Percentiles rank a stretch among this genome's conserved stretches.
These are phyloP conservation scores for Eurypyga helias DNA, from an alignment of 2,113 vertebrate species.

Conservation along the genomic window DNA sequence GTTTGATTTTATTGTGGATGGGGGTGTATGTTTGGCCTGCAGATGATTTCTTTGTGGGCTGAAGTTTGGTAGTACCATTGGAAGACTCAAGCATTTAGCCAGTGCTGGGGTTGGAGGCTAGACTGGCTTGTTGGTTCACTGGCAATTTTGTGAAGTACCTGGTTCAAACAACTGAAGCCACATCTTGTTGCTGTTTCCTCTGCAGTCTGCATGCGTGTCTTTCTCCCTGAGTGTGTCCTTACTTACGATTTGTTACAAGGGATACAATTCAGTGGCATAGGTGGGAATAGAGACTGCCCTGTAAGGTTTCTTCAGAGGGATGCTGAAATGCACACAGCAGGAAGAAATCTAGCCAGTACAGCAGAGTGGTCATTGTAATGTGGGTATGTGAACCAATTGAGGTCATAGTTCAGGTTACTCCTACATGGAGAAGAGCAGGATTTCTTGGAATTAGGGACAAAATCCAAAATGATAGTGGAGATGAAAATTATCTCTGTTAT, in stretches of 20 bases:
- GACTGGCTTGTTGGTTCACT: neutral
- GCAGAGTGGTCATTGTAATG: neutral
- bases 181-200: neutral
- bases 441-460: neutral
- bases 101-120: neutral
- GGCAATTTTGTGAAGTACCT: neutral
- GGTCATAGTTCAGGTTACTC: neutral
- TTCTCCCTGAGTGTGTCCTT: neutral
- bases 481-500: neutral
- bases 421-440: neutral
- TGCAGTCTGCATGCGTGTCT: fast-evolving
- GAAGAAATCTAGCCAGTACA: neutral
- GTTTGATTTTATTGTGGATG: neutral
- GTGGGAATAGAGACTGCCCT: neutral
- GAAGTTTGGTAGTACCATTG: neutral
- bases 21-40: neutral
- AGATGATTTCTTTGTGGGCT: neutral
- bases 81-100: neutral
- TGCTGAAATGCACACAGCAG: neutral
- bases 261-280: neutral
- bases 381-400: neutral
- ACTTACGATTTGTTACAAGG: neutral
- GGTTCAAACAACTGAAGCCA: neutral
- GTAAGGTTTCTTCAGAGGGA: neutral
- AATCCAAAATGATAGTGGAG: fast-evolving